Evolutionary conservation across 2,797 vertebrate species (phyloP).

Genomic region (Eutrigla gurnardus): DNA sequence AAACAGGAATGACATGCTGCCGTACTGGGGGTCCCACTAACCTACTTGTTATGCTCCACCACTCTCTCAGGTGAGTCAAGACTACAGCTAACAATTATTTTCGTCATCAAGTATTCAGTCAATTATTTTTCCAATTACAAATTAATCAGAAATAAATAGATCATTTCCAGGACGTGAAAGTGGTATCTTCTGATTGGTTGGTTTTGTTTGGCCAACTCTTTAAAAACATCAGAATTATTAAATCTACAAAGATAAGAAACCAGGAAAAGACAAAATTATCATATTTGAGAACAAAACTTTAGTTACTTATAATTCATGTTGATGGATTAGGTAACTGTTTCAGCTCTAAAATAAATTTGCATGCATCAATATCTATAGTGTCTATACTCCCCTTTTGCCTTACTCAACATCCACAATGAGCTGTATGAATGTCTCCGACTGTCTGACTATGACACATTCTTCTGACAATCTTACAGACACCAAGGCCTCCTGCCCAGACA

Average conservation of each 20-base stretch:
- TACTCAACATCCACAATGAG: background rate
- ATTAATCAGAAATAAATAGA: too few species aligned
- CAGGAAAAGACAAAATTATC: background rate
- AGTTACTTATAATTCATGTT: background rate
- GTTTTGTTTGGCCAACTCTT: too few species aligned
- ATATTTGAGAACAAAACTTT: background rate
- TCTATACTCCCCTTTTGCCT: background rate
- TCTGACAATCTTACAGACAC: conserved; percentile 16
- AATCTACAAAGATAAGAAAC: background rate
- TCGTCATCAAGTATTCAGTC: too few species aligned
- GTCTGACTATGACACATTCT: conserved; percentile 19
- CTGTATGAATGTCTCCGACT: background rate
- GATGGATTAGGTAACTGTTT: background rate
- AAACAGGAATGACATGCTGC: too few species aligned
- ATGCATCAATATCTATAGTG: background rate
- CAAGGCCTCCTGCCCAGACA: conserved; percentile 18
- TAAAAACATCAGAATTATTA: too few species aligned
- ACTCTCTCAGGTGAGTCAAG: too few species aligned
- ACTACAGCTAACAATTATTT: too few species aligned
- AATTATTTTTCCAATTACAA: too few species aligned
- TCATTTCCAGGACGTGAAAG: too few species aligned
- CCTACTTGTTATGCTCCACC: too few species aligned
- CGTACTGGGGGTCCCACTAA: too few species aligned
- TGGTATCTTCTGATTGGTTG: too few species aligned
- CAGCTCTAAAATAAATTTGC: background rate